Evolutionary conservation across 1,140 invertebrate species (phyloP).

Genomic region (Temnothorax longispinosus): DNA sequence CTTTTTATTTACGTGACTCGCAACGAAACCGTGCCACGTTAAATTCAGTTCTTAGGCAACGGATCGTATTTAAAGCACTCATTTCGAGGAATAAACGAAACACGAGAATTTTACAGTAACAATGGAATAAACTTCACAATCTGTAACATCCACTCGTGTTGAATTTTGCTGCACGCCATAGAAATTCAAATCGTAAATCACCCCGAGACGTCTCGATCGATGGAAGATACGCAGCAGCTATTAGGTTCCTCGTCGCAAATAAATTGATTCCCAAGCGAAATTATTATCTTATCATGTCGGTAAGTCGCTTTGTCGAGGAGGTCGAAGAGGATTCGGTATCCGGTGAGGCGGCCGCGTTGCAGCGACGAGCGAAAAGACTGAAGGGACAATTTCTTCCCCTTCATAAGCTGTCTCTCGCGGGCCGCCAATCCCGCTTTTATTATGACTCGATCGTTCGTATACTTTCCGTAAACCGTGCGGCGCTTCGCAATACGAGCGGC

Average conservation of each 20-base stretch:
- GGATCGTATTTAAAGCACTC: neutral
- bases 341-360: neutral
- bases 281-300: conserved; percentile 37
- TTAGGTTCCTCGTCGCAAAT: neutral
- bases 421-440: conserved; percentile 69
- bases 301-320: neutral
- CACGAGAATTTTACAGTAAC: neutral
- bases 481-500: conserved; percentile 38
- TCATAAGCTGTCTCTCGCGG: conserved; percentile 55
- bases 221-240: neutral
- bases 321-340: neutral
- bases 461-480: conserved; percentile 47
- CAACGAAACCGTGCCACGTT: neutral
- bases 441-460: conserved; percentile 65
- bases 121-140: neutral
- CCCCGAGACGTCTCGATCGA: neutral
- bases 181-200: neutral
- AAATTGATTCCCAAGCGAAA: conserved; percentile 18
- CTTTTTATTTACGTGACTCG: neutral
- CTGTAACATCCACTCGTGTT: neutral
- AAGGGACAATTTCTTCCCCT: conserved; percentile 60
- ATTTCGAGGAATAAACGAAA: neutral
- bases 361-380: conserved; percentile 8
- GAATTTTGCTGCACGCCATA: neutral
- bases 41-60: neutral